Percentiles rank a stretch among this genome's conserved stretches.
These are phyloP conservation scores for Clusia tigrina DNA, from an alignment of 2,888 invertebrate genomes.

Conservation along the genomic window DNA sequence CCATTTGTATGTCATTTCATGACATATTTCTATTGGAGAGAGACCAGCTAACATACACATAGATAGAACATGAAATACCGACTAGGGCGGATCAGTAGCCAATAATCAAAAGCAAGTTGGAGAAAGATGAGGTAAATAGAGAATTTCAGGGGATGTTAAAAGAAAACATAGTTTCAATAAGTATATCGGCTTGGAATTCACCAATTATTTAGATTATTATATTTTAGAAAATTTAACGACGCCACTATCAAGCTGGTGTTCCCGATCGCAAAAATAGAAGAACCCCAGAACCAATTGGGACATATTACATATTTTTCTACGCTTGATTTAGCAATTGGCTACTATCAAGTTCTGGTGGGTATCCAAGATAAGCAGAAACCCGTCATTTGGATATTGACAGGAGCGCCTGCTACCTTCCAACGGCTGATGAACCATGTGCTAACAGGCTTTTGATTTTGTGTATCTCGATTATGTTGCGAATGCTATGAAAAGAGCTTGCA, in stretches of 20 bases:
- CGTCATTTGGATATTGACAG: neutral
- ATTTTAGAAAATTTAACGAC: neutral
- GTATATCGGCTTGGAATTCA: neutral
- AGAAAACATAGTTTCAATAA: neutral
- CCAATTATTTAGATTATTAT: neutral
- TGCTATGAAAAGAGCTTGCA: too few species aligned
- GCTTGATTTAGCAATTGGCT: neutral
- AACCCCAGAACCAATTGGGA: neutral
- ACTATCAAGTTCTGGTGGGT: neutral
- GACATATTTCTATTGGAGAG: too few species aligned
- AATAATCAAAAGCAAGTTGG: too few species aligned
- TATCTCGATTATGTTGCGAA: too few species aligned
- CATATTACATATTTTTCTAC: neutral
- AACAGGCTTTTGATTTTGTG: too few species aligned
- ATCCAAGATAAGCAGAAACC: neutral
- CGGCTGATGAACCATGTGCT: neutral
- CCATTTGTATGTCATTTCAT: too few species aligned
- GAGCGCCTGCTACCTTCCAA: neutral
- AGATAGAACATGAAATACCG: too few species aligned
- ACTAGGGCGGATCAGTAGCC: too few species aligned
- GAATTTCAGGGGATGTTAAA: too few species aligned
- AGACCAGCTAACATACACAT: too few species aligned
- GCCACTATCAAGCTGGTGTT: neutral
- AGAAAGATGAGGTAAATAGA: too few species aligned
- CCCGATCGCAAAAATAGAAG: neutral